Conservation (phyloP, 2,888 invertebrate species). For the Campoletis raptor region DNA sequence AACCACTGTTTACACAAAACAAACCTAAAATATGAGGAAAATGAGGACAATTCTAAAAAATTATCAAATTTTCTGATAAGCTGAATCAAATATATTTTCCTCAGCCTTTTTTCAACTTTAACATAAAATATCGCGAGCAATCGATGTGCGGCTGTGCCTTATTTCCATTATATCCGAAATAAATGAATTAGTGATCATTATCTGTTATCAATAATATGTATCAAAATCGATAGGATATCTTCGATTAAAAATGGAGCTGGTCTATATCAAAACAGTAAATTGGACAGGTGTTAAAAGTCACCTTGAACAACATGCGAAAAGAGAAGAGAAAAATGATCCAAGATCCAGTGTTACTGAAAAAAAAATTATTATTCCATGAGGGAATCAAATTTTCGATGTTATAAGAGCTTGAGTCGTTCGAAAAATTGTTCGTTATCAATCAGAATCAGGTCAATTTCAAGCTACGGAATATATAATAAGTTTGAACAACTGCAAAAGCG, state of each 20-base stretch:
- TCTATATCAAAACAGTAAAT: background rate
- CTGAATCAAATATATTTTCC: background rate
- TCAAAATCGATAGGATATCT: slow-evolving; percentile 11
- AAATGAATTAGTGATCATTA: background rate
- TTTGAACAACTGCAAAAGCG: slow-evolving; percentile 18
- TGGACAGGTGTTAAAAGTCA: background rate
- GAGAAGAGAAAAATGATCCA: background rate
- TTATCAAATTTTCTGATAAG: background rate
- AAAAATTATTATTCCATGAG: background rate
- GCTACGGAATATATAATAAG: background rate
- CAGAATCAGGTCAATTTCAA: background rate
- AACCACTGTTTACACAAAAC: background rate
- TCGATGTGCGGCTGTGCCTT: too few relatives aligned
- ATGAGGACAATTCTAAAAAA: background rate
- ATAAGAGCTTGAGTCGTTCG: background rate
- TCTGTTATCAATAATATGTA: background rate
- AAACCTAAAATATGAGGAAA: background rate
- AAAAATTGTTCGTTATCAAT: background rate
- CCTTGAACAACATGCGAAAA: background rate
- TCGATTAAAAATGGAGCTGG: background rate
- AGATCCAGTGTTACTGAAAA: background rate
- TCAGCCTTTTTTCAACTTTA: background rate
- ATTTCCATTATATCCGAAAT: background rate
- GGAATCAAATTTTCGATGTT: background rate
- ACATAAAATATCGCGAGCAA: background rate